These are phyloP conservation scores for Dorcus parallelipipedus DNA, from an alignment of 2,888 invertebrate genomes.

Conservation along the genomic window DNA sequence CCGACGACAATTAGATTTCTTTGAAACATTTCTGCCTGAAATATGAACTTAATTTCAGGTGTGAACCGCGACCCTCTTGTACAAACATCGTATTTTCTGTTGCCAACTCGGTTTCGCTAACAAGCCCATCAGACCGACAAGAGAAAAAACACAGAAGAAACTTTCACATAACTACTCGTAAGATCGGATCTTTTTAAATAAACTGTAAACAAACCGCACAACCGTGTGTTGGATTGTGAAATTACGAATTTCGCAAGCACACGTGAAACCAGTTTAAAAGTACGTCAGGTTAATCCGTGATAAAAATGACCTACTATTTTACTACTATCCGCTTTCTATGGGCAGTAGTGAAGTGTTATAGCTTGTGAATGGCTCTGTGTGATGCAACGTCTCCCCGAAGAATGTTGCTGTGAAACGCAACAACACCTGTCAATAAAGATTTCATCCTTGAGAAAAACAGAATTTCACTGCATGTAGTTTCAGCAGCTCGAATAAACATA, in stretches of 20 bases:
- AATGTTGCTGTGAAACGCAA: slow-evolving; percentile 21
- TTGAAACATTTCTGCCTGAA: no score
- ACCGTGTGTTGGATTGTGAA: slow-evolving; percentile 1
- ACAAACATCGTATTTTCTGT: no score
- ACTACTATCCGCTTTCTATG: slow-evolving; percentile 30
- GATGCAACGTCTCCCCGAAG: slow-evolving; percentile 24
- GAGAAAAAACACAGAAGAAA: not conserved
- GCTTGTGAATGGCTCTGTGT: slow-evolving; percentile 29
- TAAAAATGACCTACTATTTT: slow-evolving; percentile 34
- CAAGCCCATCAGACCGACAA: no score
- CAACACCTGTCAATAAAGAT: slow-evolving; percentile 24
- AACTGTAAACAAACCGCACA: slow-evolving; percentile 14
- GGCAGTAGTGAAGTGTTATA: slow-evolving; percentile 25
- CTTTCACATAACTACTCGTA: not conserved
- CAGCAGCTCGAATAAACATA: not conserved
- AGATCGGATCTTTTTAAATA: slow-evolving; percentile 1
- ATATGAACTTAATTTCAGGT: no score
- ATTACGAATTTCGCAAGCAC: slow-evolving; percentile 5
- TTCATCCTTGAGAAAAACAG: slow-evolving; percentile 18
- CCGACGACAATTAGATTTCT: no score
- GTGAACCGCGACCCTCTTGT: no score
- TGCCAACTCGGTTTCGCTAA: no score
- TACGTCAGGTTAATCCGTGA: slow-evolving; percentile 29
- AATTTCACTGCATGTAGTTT: not conserved
- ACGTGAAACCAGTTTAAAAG: slow-evolving; percentile 19